Conservation (phyloP, 2,888 invertebrate genomes). For the Elmis aenea region DNA sequence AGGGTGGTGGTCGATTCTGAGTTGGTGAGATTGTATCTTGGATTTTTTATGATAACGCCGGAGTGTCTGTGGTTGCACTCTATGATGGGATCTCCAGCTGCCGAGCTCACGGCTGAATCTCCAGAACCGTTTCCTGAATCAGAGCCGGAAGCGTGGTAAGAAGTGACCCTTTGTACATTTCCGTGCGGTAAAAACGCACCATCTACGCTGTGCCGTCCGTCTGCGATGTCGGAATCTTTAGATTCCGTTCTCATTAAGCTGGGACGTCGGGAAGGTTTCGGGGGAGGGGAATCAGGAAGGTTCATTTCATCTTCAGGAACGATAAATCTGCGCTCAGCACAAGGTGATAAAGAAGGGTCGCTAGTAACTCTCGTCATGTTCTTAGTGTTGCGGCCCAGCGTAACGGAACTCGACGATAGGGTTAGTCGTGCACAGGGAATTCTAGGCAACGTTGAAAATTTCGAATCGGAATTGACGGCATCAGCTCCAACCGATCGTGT, state of each 20-base stretch:
- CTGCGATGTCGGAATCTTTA: conserved; percentile 37
- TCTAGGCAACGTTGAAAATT: conserved; percentile 54
- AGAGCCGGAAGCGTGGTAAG: conserved; percentile 78
- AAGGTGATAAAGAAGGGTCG: conserved; percentile 54
- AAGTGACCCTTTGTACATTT: conserved; percentile 49
- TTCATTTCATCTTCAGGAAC: conserved; percentile 51
- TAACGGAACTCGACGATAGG: conserved; percentile 49
- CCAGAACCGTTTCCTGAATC: conserved; percentile 88
- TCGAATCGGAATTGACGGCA: conserved; percentile 36
- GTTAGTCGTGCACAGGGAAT: conserved; percentile 50
- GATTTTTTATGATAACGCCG: conserved; percentile 66
- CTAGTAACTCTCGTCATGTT: conserved; percentile 57
- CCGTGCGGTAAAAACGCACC: conserved; percentile 42
- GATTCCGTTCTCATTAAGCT: conserved; percentile 45
- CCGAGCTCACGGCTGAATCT: conserved; percentile 72
- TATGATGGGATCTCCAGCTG: conserved; percentile 55
- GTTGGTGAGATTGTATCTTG: conserved; percentile 55
- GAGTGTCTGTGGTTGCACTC: conserved; percentile 42
- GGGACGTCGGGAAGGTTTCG: conserved; percentile 63
- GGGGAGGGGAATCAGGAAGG: conserved; percentile 54
- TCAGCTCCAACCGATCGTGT: conserved; percentile 45
- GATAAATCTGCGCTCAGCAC: conserved; percentile 56
- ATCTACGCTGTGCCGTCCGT: conserved; percentile 33
- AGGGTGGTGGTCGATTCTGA: conserved; percentile 62
- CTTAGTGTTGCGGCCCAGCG: conserved; percentile 47